These are phyloP conservation scores for Gastrophryne carolinensis DNA, from an alignment of 2,797 vertebrate species.

Conservation along the genomic window DNA sequence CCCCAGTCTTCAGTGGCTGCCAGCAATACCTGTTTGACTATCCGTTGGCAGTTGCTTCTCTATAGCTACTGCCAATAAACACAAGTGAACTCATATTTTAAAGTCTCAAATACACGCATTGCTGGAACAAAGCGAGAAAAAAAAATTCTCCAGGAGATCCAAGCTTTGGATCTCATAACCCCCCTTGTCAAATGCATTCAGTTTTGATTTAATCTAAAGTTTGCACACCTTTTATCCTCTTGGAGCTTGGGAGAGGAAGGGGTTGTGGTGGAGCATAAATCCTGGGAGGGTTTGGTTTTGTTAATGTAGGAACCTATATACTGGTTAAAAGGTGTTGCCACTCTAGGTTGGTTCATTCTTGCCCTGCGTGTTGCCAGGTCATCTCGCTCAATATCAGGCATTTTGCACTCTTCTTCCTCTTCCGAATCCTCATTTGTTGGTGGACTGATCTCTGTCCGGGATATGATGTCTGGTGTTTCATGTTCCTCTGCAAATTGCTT, in stretches of 20 bases:
- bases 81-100: too few relatives aligned
- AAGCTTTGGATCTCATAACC: too few relatives aligned
- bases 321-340: slow-evolving; percentile 58
- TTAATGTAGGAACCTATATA: slow-evolving; percentile 67
- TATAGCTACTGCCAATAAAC: too few relatives aligned
- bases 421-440: slow-evolving; percentile 76
- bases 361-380: slow-evolving; percentile 81
- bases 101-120: too few relatives aligned
- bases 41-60: too few relatives aligned
- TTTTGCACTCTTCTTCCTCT: slow-evolving; percentile 63
- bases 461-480: slow-evolving; percentile 78
- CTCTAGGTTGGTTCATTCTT: slow-evolving; percentile 69
- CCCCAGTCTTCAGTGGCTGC: too few relatives aligned
- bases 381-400: slow-evolving; percentile 88
- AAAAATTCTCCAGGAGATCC: too few relatives aligned
- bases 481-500: slow-evolving; percentile 64
- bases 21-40: too few relatives aligned
- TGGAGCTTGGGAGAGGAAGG: slow-evolving; percentile 53
- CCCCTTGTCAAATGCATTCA: too few relatives aligned
- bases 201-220: background rate
- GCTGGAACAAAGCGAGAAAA: too few relatives aligned
- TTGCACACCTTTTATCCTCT: slow-evolving; percentile 68
- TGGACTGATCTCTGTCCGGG: slow-evolving; percentile 78
- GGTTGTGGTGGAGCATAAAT: slow-evolving; percentile 51
- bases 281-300: slow-evolving; percentile 59